Evolutionary conservation across 2,888 invertebrate species (phyloP).

Genomic region (Cephonodes hylas): DNA sequence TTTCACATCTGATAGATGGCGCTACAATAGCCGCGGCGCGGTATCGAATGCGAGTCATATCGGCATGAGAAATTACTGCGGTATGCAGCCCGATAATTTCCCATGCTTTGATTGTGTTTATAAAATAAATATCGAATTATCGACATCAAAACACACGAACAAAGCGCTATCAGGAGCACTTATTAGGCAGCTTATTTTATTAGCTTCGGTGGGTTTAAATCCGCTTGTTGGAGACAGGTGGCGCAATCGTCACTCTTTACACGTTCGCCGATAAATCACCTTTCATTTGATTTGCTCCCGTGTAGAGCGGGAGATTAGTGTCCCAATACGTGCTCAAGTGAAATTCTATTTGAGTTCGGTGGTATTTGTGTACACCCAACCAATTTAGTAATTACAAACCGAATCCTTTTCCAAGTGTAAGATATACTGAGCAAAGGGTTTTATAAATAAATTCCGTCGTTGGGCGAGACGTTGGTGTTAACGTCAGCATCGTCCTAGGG

Average conservation of each 20-base stretch:
- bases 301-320: slow-evolving; percentile 37
- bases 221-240: slow-evolving; percentile 47
- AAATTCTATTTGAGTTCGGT: slow-evolving; percentile 8
- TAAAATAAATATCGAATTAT: not conserved
- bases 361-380: slow-evolving; percentile 18
- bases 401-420: slow-evolving; percentile 14
- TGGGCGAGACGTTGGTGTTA: slow-evolving; percentile 52
- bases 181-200: slow-evolving; percentile 58
- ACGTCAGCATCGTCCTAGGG: slow-evolving; percentile 66
- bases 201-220: slow-evolving; percentile 50
- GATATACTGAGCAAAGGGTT: slow-evolving; percentile 52
- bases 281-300: slow-evolving; percentile 49
- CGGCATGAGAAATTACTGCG: not conserved
- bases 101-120: not conserved
- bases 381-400: slow-evolving; percentile 34
- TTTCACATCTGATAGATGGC: not conserved
- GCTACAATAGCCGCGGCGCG: not conserved
- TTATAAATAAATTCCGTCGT: slow-evolving; percentile 70
- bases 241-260: slow-evolving; percentile 49
- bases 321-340: slow-evolving; percentile 33
- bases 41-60: not conserved
- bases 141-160: slow-evolving; percentile 16
- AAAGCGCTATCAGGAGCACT: slow-evolving; percentile 33
- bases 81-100: not conserved
- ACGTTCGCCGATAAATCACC: slow-evolving; percentile 50